Conservation (phyloP, 2,797 vertebrate genomes). For the Helicolenus hilgendorfi region DNA sequence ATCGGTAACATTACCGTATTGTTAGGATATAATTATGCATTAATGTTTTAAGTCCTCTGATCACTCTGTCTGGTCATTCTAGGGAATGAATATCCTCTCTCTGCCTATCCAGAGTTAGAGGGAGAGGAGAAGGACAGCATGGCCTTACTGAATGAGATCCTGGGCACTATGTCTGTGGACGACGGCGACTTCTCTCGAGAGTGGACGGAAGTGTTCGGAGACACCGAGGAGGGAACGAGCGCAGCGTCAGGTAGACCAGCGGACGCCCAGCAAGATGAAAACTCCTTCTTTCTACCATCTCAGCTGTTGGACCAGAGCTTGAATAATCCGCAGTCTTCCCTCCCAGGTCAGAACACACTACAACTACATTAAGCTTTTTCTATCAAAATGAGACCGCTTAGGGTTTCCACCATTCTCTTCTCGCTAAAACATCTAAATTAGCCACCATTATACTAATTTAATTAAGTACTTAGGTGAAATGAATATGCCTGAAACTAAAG, state of each 20-base stretch:
- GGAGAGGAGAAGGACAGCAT: constrained; percentile 91
- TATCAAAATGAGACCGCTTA: not conserved
- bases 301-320: constrained; percentile 96
- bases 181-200: constrained; percentile 93
- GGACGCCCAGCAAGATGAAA: constrained; percentile 76
- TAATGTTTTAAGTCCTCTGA: not conserved
- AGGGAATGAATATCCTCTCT: constrained; percentile 83
- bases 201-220: constrained; percentile 95
- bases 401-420: not conserved
- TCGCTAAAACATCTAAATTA: not conserved
- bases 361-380: not conserved
- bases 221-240: constrained; percentile 67
- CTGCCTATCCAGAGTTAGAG: constrained; percentile 79
- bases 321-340: constrained; percentile 90
- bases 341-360: constrained; percentile 87
- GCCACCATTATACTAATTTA: constrained; percentile 10
- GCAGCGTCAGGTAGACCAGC: not conserved
- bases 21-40: not conserved
- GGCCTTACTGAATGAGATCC: constrained; percentile 94
- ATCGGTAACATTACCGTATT: not conserved
- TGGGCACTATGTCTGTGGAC: constrained; percentile 91
- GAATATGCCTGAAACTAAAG: constrained; percentile 4
- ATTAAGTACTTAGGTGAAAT: not conserved
- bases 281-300: constrained; percentile 94
- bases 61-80: not conserved